Base-by-base conservation (phyloP, 2,797 vertebrate genomes). In the Diplodus puntazzo region DNA sequence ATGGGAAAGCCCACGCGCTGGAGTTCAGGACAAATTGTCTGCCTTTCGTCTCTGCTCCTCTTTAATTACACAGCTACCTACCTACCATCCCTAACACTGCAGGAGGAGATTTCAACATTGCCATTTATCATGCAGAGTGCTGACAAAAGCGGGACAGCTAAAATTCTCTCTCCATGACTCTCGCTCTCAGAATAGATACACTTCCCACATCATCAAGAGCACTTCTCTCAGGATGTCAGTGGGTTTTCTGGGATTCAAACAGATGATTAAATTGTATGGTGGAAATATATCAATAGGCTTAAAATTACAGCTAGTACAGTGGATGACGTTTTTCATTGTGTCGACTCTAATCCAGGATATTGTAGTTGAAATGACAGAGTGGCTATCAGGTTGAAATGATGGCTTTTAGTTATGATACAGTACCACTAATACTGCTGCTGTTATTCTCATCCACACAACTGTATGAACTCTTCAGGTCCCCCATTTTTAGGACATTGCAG, bases 11-110 rank as follows among this genome's bases (percentile, higher is more conserved):
- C 84, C 75, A 88, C 84, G 25, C 82, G 0, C 60, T 55, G 58
- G 52, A 60, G 80, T 74, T 75, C 85, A 84, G 84, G 73, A 88
- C 79, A 89, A 91, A 92, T 86, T 81, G 83, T 65, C 79, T 83
- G 82, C 85, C 67, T 84, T 89, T 91, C 12, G 61, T 87, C 81
- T 86, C 67, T 66, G 60, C 75, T 81, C 55, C 73, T 78, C 82
- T 88, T 91, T 92, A 91, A 94, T 93, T 87, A 86, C 70, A 82
- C 78, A 71, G 53, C 59, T 83, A 75, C 85, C 81, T 77, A 70
- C 81, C 75, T 27, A 68, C 76, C 11, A 42, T 17, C 61, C 30
- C 75, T 43, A 39, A 75, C 43, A 52, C 81, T 73, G 86, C 70
- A 81, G 71, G 27, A 80, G 50, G 67, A 86, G 84, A 82, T 77